Percentiles rank a stretch among this genome's conserved stretches.
Evolutionary conservation across 2,888 invertebrate species (phyloP).

Genomic region (Drosophila cracens): DNA sequence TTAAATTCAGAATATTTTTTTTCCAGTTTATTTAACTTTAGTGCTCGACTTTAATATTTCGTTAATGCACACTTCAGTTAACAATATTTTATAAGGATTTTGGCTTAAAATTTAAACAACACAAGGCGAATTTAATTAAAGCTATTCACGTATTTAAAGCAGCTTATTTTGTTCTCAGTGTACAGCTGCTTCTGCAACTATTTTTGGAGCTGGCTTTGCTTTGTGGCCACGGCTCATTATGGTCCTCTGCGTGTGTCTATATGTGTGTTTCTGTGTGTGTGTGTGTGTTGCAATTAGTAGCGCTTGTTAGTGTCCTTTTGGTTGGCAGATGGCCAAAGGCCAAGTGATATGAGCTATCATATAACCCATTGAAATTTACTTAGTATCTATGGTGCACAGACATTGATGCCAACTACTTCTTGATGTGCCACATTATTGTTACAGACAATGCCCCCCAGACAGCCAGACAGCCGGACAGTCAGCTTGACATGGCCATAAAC

Average conservation of each 20-base stretch:
- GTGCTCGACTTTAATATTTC: neutral
- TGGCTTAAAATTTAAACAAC: neutral
- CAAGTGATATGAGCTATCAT: constrained; percentile 76
- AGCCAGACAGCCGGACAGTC: constrained; percentile 10
- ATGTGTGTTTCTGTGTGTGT: constrained; percentile 21
- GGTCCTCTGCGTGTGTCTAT: constrained; percentile 17
- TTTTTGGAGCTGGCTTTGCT: constrained; percentile 68
- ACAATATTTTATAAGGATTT: neutral
- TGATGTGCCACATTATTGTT: constrained; percentile 45
- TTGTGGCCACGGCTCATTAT: constrained; percentile 80
- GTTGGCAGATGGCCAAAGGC: constrained; percentile 71
- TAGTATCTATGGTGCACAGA: constrained; percentile 36
- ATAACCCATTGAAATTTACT: constrained; percentile 72
- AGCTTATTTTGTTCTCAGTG: neutral
- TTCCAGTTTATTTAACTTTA: neutral
- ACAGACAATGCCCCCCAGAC: constrained; percentile 44
- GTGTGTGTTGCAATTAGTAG: constrained; percentile 70
- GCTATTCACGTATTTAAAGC: neutral
- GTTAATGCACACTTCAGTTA: neutral
- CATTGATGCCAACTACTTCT: constrained; percentile 18
- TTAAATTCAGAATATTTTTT: neutral
- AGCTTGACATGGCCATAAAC: constrained; percentile 74
- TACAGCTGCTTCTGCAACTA: constrained; percentile 13
- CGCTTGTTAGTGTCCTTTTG: constrained; percentile 66
- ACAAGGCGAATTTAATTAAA: neutral